Conservation (phyloP, 2,888 invertebrate species). For the Leucophenga montana region DNA sequence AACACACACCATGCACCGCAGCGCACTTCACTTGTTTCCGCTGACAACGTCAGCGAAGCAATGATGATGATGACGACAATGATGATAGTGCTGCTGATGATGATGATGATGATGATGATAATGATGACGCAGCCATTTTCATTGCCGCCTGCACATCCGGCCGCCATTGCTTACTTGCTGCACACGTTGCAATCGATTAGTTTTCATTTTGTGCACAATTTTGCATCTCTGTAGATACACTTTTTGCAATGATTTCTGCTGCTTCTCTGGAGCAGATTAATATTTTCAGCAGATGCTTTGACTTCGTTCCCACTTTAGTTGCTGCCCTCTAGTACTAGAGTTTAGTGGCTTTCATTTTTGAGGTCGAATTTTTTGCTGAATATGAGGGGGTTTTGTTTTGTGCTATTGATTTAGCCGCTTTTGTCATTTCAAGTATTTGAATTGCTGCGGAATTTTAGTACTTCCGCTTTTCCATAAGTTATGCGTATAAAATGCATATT, state of each 20-base stretch:
- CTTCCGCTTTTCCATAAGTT: no score
- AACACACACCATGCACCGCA: neutral
- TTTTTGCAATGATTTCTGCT: conserved; percentile 1
- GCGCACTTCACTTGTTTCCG: conserved; percentile 11
- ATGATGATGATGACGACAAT: neutral
- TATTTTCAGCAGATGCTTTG: conserved; percentile 34
- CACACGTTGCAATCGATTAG: conserved; percentile 61
- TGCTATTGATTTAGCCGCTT: no score
- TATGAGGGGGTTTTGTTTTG: no score
- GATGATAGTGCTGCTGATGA: neutral
- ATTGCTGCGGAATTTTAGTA: no score
- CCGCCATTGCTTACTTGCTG: conserved; percentile 18
- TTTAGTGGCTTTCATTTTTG: conserved; percentile 1
- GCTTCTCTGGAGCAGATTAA: conserved; percentile 36
- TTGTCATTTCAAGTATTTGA: no score
- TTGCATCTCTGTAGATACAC: conserved; percentile 49
- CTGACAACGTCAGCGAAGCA: neutral
- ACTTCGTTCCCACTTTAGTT: neutral
- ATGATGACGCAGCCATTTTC: conserved; percentile 35
- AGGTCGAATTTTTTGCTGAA: neutral
- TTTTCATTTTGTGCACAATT: conserved; percentile 63
- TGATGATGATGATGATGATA: conserved; percentile 11
- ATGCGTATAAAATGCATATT: no score
- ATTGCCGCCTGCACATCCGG: conserved; percentile 43
- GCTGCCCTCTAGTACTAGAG: neutral